These are phyloP conservation scores for Heliconius himera DNA, from an alignment of 1,140 invertebrate species.

Conservation along the genomic window DNA sequence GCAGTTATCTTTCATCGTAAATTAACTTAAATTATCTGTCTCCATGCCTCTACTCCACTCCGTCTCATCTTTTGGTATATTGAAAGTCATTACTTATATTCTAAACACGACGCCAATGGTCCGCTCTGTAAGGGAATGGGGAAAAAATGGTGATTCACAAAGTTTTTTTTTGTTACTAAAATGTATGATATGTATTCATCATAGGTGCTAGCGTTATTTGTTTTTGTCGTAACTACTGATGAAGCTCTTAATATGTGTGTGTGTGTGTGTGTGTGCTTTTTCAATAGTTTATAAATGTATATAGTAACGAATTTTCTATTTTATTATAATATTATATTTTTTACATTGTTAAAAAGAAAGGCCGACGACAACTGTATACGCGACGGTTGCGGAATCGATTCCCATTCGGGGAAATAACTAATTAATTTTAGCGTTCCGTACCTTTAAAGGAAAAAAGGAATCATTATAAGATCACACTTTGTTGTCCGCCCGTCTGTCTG, in stretches of 20 bases:
- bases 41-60: constrained; percentile 27
- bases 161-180: constrained; percentile 13
- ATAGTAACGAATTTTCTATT: no score
- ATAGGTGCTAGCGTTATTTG: background rate
- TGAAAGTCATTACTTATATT: constrained; percentile 46
- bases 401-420: no score
- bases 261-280: background rate
- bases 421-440: no score
- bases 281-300: background rate
- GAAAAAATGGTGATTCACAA: constrained; percentile 31
- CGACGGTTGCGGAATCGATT: no score
- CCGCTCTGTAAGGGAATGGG: constrained; percentile 23
- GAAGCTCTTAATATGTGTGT: background rate
- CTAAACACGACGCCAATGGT: constrained; percentile 45
- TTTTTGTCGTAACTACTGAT: background rate
- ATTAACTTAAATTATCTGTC: constrained; percentile 64
- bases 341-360: background rate
- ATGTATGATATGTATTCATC: background rate
- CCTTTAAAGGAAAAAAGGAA: no score
- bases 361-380: no score
- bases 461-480: no score
- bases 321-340: background rate
- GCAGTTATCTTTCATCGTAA: constrained; percentile 64
- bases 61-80: constrained; percentile 40
- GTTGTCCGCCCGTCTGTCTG: no score